A percentile compares a stretch with the other conserved stretches of the same genome.
phyloP scores from a whole-genome alignment of 53 echinoderm and acorn worm species.

The Glandiceps talaboti region DNA sequence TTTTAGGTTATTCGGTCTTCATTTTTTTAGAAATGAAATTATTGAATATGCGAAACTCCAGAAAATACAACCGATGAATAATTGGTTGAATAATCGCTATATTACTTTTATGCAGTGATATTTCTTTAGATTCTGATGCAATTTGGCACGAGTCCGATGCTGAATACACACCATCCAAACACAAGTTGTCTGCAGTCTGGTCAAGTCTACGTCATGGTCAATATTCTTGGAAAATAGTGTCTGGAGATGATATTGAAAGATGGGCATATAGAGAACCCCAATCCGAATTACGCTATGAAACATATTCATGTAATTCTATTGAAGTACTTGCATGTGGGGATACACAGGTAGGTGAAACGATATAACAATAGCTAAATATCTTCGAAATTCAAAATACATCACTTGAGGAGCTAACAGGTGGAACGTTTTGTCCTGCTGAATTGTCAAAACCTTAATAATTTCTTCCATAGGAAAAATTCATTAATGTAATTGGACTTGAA shows the following conservation, averaged over 20 bases:
- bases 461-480: constrained; percentile 12
- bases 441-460: too few species aligned
- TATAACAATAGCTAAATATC: too few species aligned
- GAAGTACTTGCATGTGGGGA: not conserved
- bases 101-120: constrained; percentile 2
- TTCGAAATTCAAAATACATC: too few species aligned
- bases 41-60: too few species aligned
- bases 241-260: not conserved
- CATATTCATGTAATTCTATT: not conserved
- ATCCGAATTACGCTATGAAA: not conserved
- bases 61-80: too few species aligned
- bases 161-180: constrained; percentile 12
- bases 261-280: not conserved
- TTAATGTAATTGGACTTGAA: constrained; percentile 10
- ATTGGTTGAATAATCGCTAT: too few species aligned
- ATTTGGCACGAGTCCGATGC: constrained; percentile 24
- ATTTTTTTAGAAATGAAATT: too few species aligned
- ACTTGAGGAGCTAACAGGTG: too few species aligned
- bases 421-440: too few species aligned
- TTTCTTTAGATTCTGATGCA: constrained; percentile 18
- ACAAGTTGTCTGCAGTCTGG: constrained; percentile 30
- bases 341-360: not conserved
- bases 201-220: constrained; percentile 25
- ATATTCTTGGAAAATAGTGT: constrained; percentile 21
- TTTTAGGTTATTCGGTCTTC: too few species aligned